Base-by-base conservation (phyloP, 2,888 invertebrate species). In the Stenodera caucasica region DNA sequence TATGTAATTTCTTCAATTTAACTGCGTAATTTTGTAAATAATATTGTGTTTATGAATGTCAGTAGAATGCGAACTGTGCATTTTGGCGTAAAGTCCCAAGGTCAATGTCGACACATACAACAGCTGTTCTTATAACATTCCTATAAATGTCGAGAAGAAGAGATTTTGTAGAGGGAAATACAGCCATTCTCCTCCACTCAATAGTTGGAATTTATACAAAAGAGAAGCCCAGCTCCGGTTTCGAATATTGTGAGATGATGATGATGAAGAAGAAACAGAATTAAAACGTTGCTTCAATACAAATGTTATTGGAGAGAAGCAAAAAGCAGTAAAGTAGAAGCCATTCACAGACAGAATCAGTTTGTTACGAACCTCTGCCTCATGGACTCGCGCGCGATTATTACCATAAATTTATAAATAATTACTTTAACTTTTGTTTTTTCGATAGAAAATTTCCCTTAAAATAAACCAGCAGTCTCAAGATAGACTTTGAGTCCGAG, bases 121-220 rank as follows among this genome's bases (percentile, higher is more conserved):
- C 60, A 57, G 58, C 58, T 61, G 62, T 61, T 61, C 32, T 61
- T 55, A 45, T 9, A 15, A 12, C 18, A 45, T 21, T 45, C 35
- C 14, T 40, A 40, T 18, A 40, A 15, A 15, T 3, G 9, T 4
- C 1, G 7, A 8, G 15, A 21, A 18, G 45, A 45, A 2, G 21
- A 21, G 5, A 26, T 26, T 7, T 26, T 26, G 12, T 21, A 9
- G 18, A 21, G 15, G 37, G 37, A 37, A 37, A 37, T 37, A 21
- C 45, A 35, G 6, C 14, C 14, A 35, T 14, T 15, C 15, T n/a
- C 5, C 37, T 37, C 8, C 8, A 2, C 8, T 14, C 15, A 37
- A 8, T 15, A 7, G 15, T 15, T 14, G 2, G 37, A 37, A 12
- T 12, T 11, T 9, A 18, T 21, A 45, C 21, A 45, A 45, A 45